Percentiles rank a stretch among this genome's conserved stretches.
Evolutionary conservation across 2,888 invertebrate genomes (phyloP).

Genomic region (Aspidiotus rigidus): DNA sequence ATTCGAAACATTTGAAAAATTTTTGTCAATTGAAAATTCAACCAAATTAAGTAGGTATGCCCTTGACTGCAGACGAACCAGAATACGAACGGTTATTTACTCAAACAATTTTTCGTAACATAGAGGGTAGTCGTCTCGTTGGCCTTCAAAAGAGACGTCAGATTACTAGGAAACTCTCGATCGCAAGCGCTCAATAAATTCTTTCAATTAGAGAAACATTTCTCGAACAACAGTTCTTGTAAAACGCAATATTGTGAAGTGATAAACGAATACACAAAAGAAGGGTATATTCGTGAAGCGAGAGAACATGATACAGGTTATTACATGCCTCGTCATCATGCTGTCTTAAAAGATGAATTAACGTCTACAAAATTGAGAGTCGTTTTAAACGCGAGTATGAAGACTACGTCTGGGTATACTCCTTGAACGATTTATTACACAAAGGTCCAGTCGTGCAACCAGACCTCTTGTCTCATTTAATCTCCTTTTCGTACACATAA

Average conservation of each 20-base stretch:
- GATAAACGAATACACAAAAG: not conserved
- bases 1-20: too few species aligned
- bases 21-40: too few species aligned
- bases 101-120: too few species aligned
- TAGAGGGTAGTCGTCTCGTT: too few species aligned
- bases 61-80: too few species aligned
- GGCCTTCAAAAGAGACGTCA: too few species aligned
- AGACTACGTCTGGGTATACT: conserved; percentile 1
- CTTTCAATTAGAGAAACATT: not conserved
- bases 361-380: not conserved
- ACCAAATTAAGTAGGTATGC: too few species aligned
- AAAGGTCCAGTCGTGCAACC: conserved; percentile 8
- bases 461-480: not conserved
- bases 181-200: conserved; percentile 1
- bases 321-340: conserved; percentile 15
- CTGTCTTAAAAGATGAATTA: not conserved
- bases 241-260: not conserved
- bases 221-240: not conserved
- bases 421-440: conserved; percentile 6
- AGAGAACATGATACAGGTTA: not conserved
- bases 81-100: too few species aligned
- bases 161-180: too few species aligned
- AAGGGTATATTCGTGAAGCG: not conserved
- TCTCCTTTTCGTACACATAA: conserved; percentile 2
- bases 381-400: conserved; percentile 12